Evolutionary conservation across 2,888 invertebrate species (phyloP), one percentile per base, ranked within the genome.

Genomic region (Athalia cordata): DNA sequence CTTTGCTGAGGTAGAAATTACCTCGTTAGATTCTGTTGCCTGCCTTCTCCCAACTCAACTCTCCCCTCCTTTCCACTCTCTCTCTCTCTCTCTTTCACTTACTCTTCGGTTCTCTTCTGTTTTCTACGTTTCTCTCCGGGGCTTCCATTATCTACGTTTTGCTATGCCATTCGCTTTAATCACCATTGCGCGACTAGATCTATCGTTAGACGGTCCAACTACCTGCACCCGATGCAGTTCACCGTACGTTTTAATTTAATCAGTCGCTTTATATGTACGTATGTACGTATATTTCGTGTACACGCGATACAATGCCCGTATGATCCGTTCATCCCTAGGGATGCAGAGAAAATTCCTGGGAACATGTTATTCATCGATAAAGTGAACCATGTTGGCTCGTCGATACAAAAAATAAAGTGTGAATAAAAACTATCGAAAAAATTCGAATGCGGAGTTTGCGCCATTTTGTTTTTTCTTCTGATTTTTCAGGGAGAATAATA

Each of bases 1-100:
- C 59, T 70, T 77, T 55, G 77, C 67, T 80, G 81, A 81, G 80
- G 81, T 79, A 81, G 80, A 84, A 83, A 84, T 82, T 83, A 84
- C 81, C 84, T 85, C 85, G 83, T 85, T 84, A 85, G 82, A 83
- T 52, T 55, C 76, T 76, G 76, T 76, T 76, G 52, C 61, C 50
- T 29, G 29, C 29, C 29, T 29, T 29, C 29, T 43, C 50, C 72
- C 61, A 29, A 59, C 76, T 70, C 50, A 47, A 8, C 13, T 57
- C 59, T 45, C 6, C 77, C 50, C 52, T 59, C 57, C 66, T 80
- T 49, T 59, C 13, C 62, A 52, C 49, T 13, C 52, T n/a, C 70
- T 13, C 52, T 49, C 49, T 68, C 59, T 13, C 43, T 29, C 43
- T 47, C 74, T 49, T 0, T 0, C 8, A 11, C 29, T 50, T 0